phyloP scores from a whole-genome alignment of 2,888 invertebrate genomes.

The Byasa hedistus region DNA sequence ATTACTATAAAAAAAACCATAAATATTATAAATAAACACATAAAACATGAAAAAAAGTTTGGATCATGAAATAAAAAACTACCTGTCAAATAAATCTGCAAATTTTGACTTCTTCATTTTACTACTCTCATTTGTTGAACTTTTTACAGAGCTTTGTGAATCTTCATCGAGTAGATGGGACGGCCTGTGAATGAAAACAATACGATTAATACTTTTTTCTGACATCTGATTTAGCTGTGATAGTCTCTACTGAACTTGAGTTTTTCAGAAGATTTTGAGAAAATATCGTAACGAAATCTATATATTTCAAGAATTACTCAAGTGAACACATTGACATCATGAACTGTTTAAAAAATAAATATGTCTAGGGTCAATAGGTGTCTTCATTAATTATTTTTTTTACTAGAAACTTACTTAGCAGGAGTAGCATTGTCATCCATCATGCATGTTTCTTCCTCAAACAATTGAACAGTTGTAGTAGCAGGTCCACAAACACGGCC shows the following conservation, averaged over 20 bases:
- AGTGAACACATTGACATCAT: too few relatives aligned
- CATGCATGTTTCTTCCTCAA: slow-evolving; percentile 88
- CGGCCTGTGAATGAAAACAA: slow-evolving; percentile 52
- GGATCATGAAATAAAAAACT: slow-evolving; percentile 24
- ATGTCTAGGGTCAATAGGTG: too few relatives aligned
- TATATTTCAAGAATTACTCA: too few relatives aligned
- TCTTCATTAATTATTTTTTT: too few relatives aligned
- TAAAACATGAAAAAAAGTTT: too few relatives aligned
- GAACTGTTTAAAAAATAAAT: too few relatives aligned
- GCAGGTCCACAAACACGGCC: slow-evolving; percentile 73
- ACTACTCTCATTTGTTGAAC: slow-evolving; percentile 84
- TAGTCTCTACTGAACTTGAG: too few relatives aligned
- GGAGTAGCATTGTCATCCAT: slow-evolving; percentile 83
- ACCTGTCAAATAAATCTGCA: slow-evolving; percentile 75
- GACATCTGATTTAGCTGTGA: neutral
- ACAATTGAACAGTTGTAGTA: slow-evolving; percentile 79
- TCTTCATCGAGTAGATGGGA: slow-evolving; percentile 83
- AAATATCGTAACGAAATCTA: too few relatives aligned
- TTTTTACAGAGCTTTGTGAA: slow-evolving; percentile 90
- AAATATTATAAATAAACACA: slow-evolving; percentile 21
- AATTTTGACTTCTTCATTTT: slow-evolving; percentile 75
- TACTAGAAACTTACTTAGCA: slow-evolving; percentile 60
- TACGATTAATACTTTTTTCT: slow-evolving; percentile 11
- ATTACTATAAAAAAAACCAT: slow-evolving; percentile 54
- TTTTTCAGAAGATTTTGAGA: too few relatives aligned